Evolutionary conservation across 2,113 vertebrate genomes (phyloP).

Genomic region (Gulo gulo): DNA sequence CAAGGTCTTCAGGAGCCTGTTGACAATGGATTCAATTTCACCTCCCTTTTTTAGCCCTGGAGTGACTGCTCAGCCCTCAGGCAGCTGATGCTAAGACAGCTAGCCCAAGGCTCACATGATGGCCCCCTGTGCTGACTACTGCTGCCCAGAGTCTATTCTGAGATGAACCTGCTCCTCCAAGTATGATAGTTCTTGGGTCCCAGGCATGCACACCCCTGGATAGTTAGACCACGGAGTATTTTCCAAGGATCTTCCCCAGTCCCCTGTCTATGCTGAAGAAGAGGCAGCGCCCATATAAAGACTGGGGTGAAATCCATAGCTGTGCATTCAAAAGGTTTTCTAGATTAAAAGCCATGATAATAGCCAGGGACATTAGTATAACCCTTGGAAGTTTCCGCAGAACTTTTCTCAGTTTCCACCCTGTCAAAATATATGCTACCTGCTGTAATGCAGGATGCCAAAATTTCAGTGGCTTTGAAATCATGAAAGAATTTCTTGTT

Average conservation of each 20-base stretch:
- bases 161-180: background rate
- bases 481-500: conserved; percentile 50
- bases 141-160: background rate
- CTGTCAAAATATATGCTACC: conserved; percentile 40
- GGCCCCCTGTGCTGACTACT: background rate
- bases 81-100: background rate
- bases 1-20: background rate
- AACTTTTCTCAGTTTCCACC: conserved; percentile 55
- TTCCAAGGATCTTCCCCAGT: background rate
- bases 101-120: background rate
- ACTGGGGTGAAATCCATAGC: background rate
- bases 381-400: conserved; percentile 54
- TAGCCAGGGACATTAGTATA: conserved; percentile 16
- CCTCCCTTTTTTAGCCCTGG: background rate
- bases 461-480: conserved; percentile 27
- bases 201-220: background rate
- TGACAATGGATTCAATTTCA: background rate
- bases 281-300: background rate
- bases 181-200: background rate
- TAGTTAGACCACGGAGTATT: background rate
- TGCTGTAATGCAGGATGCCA: background rate
- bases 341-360: conserved; percentile 64
- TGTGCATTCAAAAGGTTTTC: conserved; percentile 30
- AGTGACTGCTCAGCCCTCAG: background rate
- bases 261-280: background rate